Evolutionary conservation across 2,797 vertebrate species (phyloP).

Genomic region (Schizopygopsis pylzovi): DNA sequence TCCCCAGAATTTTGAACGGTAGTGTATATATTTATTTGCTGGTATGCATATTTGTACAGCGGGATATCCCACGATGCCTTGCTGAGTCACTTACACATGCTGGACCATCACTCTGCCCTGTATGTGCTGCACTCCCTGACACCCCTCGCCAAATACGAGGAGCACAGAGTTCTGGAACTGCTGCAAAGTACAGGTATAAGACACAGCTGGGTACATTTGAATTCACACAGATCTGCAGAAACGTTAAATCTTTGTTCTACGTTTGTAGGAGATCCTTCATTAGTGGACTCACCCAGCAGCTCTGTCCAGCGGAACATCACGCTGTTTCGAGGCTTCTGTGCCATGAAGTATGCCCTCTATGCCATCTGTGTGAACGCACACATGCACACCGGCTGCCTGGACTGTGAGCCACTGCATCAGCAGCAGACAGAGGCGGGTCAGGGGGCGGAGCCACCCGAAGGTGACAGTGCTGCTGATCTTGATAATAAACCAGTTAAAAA

Average conservation of each 20-base stretch:
- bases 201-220: not conserved
- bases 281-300: constrained; percentile 60
- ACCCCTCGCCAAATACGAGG: constrained; percentile 85
- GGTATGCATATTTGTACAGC: constrained; percentile 70
- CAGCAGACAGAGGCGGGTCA: constrained; percentile 61
- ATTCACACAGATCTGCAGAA: not conserved
- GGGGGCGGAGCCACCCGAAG: constrained; percentile 62
- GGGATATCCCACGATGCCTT: constrained; percentile 83
- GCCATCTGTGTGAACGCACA: constrained; percentile 91
- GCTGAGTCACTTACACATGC: constrained; percentile 85
- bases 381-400: constrained; percentile 74
- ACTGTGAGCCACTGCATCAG: constrained; percentile 72
- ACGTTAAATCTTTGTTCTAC: not conserved
- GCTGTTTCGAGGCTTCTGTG: constrained; percentile 91
- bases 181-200: constrained; percentile 77
- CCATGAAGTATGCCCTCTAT: constrained; percentile 94
- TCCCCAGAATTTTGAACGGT: not conserved
- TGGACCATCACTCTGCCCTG: constrained; percentile 91
- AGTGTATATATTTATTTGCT: not conserved
- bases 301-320: constrained; percentile 81
- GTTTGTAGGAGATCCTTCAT: constrained; percentile 67
- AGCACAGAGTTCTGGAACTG: constrained; percentile 85
- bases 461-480: constrained; percentile 58
- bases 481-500: not conserved
- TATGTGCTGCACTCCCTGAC: constrained; percentile 92